phyloP scores from a whole-genome alignment of 2,888 invertebrate species.

The Xylophagus ater region DNA sequence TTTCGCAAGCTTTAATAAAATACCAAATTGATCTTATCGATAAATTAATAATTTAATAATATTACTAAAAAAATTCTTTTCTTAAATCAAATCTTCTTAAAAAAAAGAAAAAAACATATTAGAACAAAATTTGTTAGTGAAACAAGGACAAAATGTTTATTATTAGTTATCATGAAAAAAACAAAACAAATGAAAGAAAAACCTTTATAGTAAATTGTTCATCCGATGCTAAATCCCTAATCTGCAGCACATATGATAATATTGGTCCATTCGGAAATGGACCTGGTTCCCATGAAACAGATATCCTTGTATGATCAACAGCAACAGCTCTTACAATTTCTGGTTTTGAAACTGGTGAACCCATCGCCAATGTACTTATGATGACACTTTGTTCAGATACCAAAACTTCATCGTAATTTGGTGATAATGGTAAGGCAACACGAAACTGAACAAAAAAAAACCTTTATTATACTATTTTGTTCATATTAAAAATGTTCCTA shows the following conservation, averaged over 20 bases:
- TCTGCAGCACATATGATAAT: constrained; percentile 69
- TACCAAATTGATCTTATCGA: too few relatives aligned
- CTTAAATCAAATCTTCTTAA: too few relatives aligned
- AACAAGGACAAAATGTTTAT: constrained; percentile 6
- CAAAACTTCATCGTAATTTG: constrained; percentile 54
- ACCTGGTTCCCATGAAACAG: constrained; percentile 81
- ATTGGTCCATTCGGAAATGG: constrained; percentile 79
- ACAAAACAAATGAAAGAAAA: constrained; percentile 11
- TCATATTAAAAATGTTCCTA: background rate
- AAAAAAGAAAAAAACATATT: constrained; percentile 7
- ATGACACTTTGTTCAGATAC: constrained; percentile 65
- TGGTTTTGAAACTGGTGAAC: constrained; percentile 66
- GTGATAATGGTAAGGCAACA: constrained; percentile 66
- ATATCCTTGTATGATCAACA: constrained; percentile 70
- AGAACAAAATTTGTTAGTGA: background rate
- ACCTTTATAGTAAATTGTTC: constrained; percentile 57
- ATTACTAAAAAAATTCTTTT: too few relatives aligned
- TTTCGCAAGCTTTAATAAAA: too few relatives aligned
- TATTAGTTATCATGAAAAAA: too few relatives aligned
- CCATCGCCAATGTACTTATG: constrained; percentile 62
- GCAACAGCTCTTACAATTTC: constrained; percentile 63
- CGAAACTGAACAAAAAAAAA: constrained; percentile 57
- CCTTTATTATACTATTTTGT: background rate
- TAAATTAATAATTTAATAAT: too few relatives aligned
- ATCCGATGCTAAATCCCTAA: constrained; percentile 47